Percentiles rank a stretch among this genome's conserved stretches.
phyloP scores from a whole-genome alignment of 1,140 invertebrate genomes.

The Rhagoletis pomonella region DNA sequence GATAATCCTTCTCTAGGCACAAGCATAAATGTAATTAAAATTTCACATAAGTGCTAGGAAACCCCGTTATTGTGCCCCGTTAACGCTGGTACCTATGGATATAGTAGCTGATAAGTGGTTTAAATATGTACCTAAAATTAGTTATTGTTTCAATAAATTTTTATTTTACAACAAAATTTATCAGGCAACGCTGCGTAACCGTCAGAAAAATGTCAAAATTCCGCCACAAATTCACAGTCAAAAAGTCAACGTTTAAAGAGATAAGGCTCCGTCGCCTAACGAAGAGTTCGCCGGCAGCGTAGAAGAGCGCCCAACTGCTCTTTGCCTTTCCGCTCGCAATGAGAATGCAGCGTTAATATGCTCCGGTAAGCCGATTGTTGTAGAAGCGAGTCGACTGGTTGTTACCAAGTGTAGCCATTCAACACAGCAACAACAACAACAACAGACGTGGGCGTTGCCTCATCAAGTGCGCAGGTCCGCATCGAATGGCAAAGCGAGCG shows the following conservation, averaged over 20 bases:
- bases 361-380: background rate
- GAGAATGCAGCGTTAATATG: background rate
- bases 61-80: too few species aligned
- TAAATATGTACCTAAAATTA: too few species aligned
- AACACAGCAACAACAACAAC: constrained; percentile 11
- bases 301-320: background rate
- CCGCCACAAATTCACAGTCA: background rate
- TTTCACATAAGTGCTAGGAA: too few species aligned
- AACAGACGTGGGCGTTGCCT: constrained; percentile 14
- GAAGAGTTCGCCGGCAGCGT: background rate
- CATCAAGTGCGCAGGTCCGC: background rate
- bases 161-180: background rate
- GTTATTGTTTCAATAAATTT: background rate
- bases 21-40: too few species aligned
- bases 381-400: background rate
- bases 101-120: too few species aligned
- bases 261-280: background rate
- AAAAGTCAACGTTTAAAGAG: background rate
- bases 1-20: too few species aligned
- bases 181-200: background rate
- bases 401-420: background rate
- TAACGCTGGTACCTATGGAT: too few species aligned
- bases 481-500: constrained; percentile 57
- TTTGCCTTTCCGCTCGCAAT: background rate
- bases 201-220: constrained; percentile 46